Percentiles rank a stretch among this genome's conserved stretches.
Evolutionary conservation across 2,888 invertebrate species (phyloP).

Genomic region (Cantharis flavilabris): DNA sequence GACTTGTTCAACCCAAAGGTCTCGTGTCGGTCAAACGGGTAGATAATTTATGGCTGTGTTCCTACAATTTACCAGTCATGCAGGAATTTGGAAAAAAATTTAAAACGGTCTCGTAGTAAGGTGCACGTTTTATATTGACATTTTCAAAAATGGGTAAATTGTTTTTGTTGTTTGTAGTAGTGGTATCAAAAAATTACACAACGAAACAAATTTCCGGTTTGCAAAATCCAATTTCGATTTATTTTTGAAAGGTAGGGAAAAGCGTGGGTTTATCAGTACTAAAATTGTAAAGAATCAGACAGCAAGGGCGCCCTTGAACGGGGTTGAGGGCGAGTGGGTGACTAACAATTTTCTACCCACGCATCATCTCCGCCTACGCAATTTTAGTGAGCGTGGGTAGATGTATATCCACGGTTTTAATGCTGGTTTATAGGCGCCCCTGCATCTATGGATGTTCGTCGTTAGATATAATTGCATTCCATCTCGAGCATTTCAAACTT

Average conservation of each 20-base stretch:
- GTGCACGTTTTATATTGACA: background rate
- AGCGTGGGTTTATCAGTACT: conserved; percentile 31
- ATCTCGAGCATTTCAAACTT: background rate
- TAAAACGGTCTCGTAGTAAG: background rate
- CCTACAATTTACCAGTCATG: background rate
- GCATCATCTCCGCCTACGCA: conserved; percentile 21
- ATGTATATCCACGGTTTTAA: conserved; percentile 18
- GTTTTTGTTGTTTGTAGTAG: background rate
- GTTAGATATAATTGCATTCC: background rate
- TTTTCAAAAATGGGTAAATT: background rate
- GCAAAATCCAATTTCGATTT: conserved; percentile 8
- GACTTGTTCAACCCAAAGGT: background rate
- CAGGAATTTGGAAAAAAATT: background rate
- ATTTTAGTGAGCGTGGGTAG: conserved; percentile 22
- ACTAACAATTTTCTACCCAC: conserved; percentile 24
- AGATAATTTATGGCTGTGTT: background rate
- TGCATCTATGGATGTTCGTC: background rate
- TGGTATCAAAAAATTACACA: background rate
- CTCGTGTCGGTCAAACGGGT: background rate
- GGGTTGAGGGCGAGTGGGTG: conserved; percentile 20
- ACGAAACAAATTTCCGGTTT: conserved; percentile 7
- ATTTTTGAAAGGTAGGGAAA: conserved; percentile 8
- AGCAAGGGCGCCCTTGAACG: conserved; percentile 29
- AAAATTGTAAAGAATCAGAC: conserved; percentile 31
- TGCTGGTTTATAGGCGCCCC: conserved; percentile 1